Conservation (phyloP, 1,140 invertebrate species). For the Drosophila ironensis region DNA sequence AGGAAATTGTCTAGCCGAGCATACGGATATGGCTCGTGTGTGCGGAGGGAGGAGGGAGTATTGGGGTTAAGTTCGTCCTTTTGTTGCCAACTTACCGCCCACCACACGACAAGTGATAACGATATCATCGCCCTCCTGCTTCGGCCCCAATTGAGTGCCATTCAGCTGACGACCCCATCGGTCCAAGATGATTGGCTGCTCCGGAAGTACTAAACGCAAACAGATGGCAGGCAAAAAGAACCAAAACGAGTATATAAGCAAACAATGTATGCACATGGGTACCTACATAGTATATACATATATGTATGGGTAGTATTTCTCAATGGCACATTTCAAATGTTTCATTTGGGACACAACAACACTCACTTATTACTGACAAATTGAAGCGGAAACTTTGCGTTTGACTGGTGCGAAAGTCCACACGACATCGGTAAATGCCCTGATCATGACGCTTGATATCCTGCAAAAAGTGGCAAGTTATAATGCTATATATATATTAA, state of each 20-base stretch:
- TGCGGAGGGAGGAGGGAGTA: conserved; percentile 1
- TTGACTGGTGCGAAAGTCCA: conserved; percentile 93
- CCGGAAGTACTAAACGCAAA: conserved; percentile 88
- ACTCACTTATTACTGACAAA: conserved; percentile 94
- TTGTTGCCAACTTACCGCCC: conserved; percentile 83
- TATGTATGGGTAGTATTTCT: too few relatives aligned
- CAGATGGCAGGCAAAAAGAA: conserved; percentile 17
- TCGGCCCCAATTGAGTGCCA: conserved; percentile 89
- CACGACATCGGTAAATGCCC: conserved; percentile 92
- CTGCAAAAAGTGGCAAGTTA: conserved; percentile 82
- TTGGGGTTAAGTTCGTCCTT: conserved; percentile 54
- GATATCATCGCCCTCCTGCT: conserved; percentile 87
- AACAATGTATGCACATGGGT: too few relatives aligned
- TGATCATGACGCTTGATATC: conserved; percentile 92
- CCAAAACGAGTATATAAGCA: conserved; percentile 6
- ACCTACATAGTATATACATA: too few relatives aligned
- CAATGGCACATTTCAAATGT: conserved; percentile 13
- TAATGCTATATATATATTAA: too few relatives aligned
- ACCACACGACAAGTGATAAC: conserved; percentile 85
- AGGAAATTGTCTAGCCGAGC: conserved; percentile 79
- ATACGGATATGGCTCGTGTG: conserved; percentile 60
- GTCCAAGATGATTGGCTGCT: conserved; percentile 91
- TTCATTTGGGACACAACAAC: conserved; percentile 32
- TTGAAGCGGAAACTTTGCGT: conserved; percentile 93
- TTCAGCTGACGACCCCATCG: conserved; percentile 87